These are phyloP conservation scores for Herpetotheres cachinnans DNA, from an alignment of 2,113 vertebrate genomes.

Conservation along the genomic window DNA sequence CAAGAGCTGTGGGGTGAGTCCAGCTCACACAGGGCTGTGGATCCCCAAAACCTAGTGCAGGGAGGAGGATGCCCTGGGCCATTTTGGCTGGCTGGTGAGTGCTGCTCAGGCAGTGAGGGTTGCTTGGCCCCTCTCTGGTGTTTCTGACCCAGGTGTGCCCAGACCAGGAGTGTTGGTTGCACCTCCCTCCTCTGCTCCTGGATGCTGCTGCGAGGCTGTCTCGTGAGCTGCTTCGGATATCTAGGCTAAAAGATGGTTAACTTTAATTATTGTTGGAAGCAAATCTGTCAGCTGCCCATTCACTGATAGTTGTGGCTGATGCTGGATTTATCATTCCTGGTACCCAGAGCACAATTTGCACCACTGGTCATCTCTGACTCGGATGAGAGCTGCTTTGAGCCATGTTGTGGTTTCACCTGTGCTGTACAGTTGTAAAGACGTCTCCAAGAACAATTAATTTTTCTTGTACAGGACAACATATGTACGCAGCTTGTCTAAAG, in stretches of 20 bases:
- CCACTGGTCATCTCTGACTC: background rate
- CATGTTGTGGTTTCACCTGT: background rate
- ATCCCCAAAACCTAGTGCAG: background rate
- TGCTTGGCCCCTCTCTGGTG: background rate
- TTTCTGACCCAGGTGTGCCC: background rate
- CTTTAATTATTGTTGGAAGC: background rate
- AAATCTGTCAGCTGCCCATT: background rate
- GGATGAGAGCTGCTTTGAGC: background rate
- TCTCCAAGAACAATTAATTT: background rate
- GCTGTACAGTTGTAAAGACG: background rate
- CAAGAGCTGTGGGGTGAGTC: background rate
- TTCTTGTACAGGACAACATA: background rate
- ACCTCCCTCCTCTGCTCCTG: background rate
- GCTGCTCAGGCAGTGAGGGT: background rate
- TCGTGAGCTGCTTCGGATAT: background rate
- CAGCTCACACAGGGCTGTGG: background rate
- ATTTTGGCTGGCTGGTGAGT: background rate
- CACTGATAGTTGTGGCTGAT: background rate
- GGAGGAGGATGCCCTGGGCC: background rate
- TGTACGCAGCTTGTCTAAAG: rapidly evolving
- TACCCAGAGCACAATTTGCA: background rate
- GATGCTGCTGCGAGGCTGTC: background rate
- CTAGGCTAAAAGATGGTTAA: background rate
- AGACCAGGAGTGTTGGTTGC: background rate
- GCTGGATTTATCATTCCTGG: background rate